Conservation (phyloP, 2,113 vertebrate species). For the Sander vitreus region DNA sequence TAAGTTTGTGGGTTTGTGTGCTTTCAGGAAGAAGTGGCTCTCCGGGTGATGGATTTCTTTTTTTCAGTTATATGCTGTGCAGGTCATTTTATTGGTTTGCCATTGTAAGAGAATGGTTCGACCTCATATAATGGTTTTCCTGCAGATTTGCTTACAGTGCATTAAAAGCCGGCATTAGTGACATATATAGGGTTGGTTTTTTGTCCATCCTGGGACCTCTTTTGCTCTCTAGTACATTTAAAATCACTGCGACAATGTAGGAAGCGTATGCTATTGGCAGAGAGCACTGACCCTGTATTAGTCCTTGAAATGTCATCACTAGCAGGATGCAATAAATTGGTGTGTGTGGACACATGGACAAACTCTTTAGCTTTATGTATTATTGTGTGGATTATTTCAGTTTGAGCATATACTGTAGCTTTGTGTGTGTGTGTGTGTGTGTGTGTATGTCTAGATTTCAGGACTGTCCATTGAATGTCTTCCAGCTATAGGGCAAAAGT, state of each 20-base stretch:
- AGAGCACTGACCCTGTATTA: conserved; percentile 23
- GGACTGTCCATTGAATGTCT: conserved; percentile 20
- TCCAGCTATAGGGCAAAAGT: not conserved
- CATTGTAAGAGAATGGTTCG: conserved; percentile 50
- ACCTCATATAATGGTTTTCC: conserved; percentile 64
- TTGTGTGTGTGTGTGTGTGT: not conserved
- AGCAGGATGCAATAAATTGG: conserved; percentile 14
- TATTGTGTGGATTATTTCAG: not conserved
- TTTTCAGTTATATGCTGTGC: conserved; percentile 30
- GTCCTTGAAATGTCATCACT: conserved; percentile 49
- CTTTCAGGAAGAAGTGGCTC: conserved; percentile 42
- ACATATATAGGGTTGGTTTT: conserved; percentile 40
- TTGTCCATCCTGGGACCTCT: conserved; percentile 35
- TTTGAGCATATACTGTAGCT: not conserved
- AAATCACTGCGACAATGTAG: conserved; percentile 26
- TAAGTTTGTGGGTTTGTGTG: conserved; percentile 30
- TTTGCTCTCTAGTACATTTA: conserved; percentile 24
- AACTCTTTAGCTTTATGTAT: not conserved
- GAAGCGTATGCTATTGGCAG: conserved; percentile 27
- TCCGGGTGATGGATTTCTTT: conserved; percentile 37
- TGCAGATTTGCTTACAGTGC: conserved; percentile 74
- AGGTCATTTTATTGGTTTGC: conserved; percentile 57
- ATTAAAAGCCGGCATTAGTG: conserved; percentile 49
- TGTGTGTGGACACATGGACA: not conserved
- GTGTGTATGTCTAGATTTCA: conserved; percentile 13